Evolutionary conservation across 2,797 vertebrate species (phyloP), one percentile per base, ranked within the genome.

Genomic region (Alca torda): DNA sequence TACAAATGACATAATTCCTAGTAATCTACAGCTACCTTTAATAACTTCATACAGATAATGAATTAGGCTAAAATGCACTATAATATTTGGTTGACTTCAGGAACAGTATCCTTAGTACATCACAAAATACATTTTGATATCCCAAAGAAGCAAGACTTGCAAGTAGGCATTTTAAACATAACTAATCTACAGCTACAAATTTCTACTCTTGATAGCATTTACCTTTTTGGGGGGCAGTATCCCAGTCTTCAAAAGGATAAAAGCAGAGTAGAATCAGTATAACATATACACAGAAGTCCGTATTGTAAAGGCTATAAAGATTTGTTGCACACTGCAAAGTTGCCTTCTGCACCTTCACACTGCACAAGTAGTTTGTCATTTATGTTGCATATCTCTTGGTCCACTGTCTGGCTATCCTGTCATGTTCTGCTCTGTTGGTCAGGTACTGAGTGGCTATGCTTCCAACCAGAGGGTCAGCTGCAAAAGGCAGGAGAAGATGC

Each of bases 51-150:
- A 99, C 99, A 99, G 98, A 99, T 99, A 99, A 99, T 98, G 99
- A 98, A 98, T 98, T 98, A 98, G 98, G 98, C 98, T 99, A 99
- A 99, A 99, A 99, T 99, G 98, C 98, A 99, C 98, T 99, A 98
- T 98, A 98, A 98, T 99, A 99, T 99, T 99, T 99, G 99, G 99
- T 99, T 99, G 98, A 99, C 98, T 98, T 98, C 98, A 99, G 99
- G 98, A 99, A 99, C 98, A 98, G 98, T 98, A 99, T 99, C 98
- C 98, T 99, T 98, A 99, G 98, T 99, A 99, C 98, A 99, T 99
- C 99, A 99, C 99, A 99, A 99, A 99, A 99, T 99, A 99, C 98
- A 98, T 98, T 99, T 99, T 99, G 98, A 99, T 99, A 99, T 99
- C 98, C 98, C 99, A 99, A 99, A 99, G 98, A 99, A 99, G 99